Evolutionary conservation across 2,888 invertebrate species (phyloP).

Genomic region (Cyrtodaria siliqua): DNA sequence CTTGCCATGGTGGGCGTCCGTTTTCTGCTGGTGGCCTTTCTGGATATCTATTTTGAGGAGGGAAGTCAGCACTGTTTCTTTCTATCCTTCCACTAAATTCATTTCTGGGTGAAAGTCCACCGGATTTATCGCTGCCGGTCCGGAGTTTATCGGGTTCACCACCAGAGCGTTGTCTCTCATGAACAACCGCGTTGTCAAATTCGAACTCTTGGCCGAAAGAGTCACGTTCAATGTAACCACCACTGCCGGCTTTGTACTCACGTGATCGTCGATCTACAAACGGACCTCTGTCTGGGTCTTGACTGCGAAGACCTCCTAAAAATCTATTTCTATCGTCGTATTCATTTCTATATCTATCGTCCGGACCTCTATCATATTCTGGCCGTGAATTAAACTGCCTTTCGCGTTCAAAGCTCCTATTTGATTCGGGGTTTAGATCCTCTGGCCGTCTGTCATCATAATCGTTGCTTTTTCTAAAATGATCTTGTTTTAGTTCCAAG

Average conservation of each 20-base stretch:
- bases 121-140: conserved; percentile 21
- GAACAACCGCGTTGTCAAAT: conserved; percentile 49
- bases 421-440: conserved; percentile 16
- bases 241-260: conserved; percentile 38
- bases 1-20: background rate
- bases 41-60: conserved; percentile 3
- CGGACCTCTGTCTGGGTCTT: background rate
- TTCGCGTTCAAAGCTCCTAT: conserved; percentile 37
- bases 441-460: conserved; percentile 20
- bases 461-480: conserved; percentile 57
- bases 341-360: background rate
- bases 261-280: conserved; percentile 15
- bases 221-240: conserved; percentile 54
- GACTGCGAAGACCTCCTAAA: background rate
- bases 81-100: conserved; percentile 26
- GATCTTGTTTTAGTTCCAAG: conserved; percentile 68
- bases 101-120: conserved; percentile 41
- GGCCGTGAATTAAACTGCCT: conserved; percentile 4
- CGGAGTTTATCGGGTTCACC: conserved; percentile 37
- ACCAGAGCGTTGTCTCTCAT: conserved; percentile 56
- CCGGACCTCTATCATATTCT: conserved; percentile 9
- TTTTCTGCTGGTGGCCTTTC: background rate
- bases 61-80: conserved; percentile 39
- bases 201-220: conserved; percentile 54
- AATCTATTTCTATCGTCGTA: conserved; percentile 15